These are phyloP conservation scores for Sarcophaga bullata DNA, from an alignment of 1,140 invertebrate species.

Conservation along the genomic window DNA sequence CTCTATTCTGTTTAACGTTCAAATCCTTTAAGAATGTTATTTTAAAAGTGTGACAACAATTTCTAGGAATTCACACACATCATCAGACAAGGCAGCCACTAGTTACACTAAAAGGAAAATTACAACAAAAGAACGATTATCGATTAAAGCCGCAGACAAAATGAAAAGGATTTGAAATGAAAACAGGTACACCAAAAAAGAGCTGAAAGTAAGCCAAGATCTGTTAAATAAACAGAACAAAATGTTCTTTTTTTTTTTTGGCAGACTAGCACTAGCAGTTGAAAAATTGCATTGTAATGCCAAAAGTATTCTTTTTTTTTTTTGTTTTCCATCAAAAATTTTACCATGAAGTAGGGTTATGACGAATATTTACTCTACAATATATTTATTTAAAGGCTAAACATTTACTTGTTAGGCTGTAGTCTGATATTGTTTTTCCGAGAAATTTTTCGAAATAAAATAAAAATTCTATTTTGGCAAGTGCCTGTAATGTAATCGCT, in stretches of 20 bases:
- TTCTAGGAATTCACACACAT: background rate
- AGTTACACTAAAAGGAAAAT: background rate
- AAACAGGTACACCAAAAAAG: background rate
- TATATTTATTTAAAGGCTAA: no score
- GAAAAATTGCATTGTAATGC: no score
- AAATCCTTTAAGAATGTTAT: background rate
- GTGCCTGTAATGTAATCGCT: background rate
- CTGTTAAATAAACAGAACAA: no score
- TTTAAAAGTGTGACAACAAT: conserved; percentile 26
- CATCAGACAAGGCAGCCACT: background rate
- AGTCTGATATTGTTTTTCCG: background rate
- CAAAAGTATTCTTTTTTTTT: no score
- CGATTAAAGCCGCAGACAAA: conserved; percentile 1
- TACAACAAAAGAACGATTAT: background rate
- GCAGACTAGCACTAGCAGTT: no score
- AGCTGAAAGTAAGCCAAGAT: no score
- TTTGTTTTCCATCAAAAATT: no score
- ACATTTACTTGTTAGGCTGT: no score
- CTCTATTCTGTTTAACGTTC: background rate
- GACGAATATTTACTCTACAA: no score
- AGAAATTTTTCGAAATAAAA: background rate
- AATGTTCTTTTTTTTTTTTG: no score
- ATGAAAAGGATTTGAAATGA: background rate
- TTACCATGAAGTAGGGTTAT: no score
- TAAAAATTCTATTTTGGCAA: background rate